Base-by-base conservation (phyloP, 1,140 invertebrate species). In the Cardiocondyla obscurior region DNA sequence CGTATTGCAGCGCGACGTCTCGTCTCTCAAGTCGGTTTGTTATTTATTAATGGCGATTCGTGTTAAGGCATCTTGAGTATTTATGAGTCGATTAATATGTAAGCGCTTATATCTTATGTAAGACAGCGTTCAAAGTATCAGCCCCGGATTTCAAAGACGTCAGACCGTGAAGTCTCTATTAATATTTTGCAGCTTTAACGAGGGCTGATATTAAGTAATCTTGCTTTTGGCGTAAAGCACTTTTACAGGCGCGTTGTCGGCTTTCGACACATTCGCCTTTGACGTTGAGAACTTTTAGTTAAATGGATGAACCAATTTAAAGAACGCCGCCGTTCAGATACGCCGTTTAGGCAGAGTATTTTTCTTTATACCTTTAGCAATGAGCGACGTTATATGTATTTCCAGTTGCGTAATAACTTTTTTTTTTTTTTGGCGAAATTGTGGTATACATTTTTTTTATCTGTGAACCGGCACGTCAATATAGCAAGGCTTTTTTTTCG, bases 11-110 rank as follows among this genome's bases (percentile, higher is more conserved):
- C 62, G 46, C 1, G 36, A 62, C 57, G 4, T 77, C 33, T 77
- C 60, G 39, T 67, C 33, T 67, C 33, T 77, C 74, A 39, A 25
- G 74, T 51, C 46, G 74, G 22, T 79, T 42, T 79, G 77, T 69
- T 84, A 65, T 25, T 30, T 69, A 69, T 72, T 77, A 85, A 84
- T 33, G 82, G 25, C 36, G 16, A 14, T 57, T 53, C 55, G 53
- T 30, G 58, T 79, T 58, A 25, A 79, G 19, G 22, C 51, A 36
- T 42, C 42, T 73, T 67, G 49, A 22, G 57, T 69, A 67, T 81
- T 81, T 85, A 73, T 46, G 67, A 81, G 49, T 36, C 51, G 83
- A 81, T 85, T 69, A 73, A 81, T 86, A 85, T 62, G 62, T 85
- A 73, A 67, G 57, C 49, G 58, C 39, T 81, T 73, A 60, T 70